Base-by-base conservation (phyloP, 2,113 vertebrate genomes). In the Orycteropus afer region DNA sequence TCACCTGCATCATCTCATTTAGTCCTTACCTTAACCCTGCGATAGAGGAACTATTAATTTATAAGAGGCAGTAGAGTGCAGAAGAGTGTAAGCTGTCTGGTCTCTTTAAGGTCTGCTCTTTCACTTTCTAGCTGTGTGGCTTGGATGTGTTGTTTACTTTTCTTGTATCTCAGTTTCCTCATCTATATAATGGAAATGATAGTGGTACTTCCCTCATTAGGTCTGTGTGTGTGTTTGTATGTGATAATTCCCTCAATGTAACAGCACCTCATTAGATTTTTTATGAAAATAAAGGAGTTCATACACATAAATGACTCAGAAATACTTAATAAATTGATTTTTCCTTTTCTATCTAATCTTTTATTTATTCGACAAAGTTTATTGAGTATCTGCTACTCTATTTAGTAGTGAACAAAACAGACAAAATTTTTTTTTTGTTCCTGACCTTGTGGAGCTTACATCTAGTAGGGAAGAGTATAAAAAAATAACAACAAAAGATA, bases 341-440 rank as follows among this genome's bases (percentile, higher is more conserved):
- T 57, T 63, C 14, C 18, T 87, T 88, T 79, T 71, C 71, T 25
- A 18, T 20, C 17, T 76, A 25, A 37, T 78, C 45, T 29, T 55
- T 92, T 29, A 27, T 81, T 88, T 49, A 89, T 81, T 67, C 74
- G 86, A 18, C 49, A 89, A 53, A 59, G 74, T 40, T 69, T 42
- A 69, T 45, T 45, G 57, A 86, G n/a, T 86, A 59, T 49, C 32
- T 94, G 8, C 51, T 69, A 84, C 6, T 71, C 71, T 55, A 73
- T 63, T 84, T 94, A 84, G 9, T 76, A 32, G 79, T 57, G n/a
- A 92, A n/a, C 40, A 87, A 67, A 86, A 85, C n/a, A 69, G 22
- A 67, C n/a, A 42, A 76, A 88, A n/a, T 23, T 61, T 61, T n/a
- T n/a, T n/a, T n/a, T n/a, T n/a, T n/a, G n/a, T n/a, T 91, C 40